These are phyloP conservation scores for Melanogrammus aeglefinus DNA, from an alignment of 2,797 vertebrate species.

Conservation along the genomic window DNA sequence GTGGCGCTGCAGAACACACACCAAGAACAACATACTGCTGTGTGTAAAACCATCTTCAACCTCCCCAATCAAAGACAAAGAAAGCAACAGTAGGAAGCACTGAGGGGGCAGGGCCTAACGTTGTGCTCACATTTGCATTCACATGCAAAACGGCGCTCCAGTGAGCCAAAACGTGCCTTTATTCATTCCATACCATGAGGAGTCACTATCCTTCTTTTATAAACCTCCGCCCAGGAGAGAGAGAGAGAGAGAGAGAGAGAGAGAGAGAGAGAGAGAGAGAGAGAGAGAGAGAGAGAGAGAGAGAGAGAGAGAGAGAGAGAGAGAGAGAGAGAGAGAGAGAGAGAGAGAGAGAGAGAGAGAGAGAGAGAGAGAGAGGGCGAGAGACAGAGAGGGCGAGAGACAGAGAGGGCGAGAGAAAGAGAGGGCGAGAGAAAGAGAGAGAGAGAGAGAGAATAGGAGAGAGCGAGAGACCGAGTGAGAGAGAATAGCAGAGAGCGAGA, in stretches of 20 bases:
- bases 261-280: slow-evolving; percentile 15
- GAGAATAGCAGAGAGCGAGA: slow-evolving; percentile 5
- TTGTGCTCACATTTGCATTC: not conserved
- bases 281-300: slow-evolving; percentile 7
- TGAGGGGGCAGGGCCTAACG: no score
- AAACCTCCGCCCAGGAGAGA: not conserved
- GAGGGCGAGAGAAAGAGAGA: not conserved
- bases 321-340: not conserved
- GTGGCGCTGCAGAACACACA: not conserved
- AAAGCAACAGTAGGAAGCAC: no score
- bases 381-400: slow-evolving; percentile 1
- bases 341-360: slow-evolving; percentile 16
- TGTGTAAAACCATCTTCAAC: not conserved
- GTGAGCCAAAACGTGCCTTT: not conserved
- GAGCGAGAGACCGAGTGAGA: slow-evolving; percentile 12
- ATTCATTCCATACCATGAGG: not conserved
- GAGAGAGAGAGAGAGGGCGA: slow-evolving; percentile 3
- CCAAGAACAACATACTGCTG: not conserved
- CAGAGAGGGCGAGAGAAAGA: not conserved
- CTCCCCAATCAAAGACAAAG: not conserved
- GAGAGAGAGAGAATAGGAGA: no score
- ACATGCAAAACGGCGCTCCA: not conserved
- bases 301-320: slow-evolving; percentile 5
- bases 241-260: no score
- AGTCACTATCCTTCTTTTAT: not conserved